Conservation (phyloP, 2,113 vertebrate species). For the Scytalopus superciliaris region DNA sequence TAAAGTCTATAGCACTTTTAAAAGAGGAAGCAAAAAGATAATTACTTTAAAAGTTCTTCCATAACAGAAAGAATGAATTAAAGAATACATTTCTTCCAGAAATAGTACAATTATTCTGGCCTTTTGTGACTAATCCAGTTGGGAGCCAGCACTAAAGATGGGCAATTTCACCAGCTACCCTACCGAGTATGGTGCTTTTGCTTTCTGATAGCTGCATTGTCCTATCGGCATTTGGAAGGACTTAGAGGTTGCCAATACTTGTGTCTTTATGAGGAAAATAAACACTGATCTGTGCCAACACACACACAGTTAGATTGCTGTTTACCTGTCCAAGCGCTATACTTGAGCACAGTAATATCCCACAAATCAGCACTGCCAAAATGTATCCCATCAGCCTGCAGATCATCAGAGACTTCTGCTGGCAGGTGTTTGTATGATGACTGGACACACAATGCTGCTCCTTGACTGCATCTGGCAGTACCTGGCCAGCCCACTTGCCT, state of each 20-base stretch:
- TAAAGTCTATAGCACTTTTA: not conserved
- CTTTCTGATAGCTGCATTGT: not conserved
- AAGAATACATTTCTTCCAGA: not conserved
- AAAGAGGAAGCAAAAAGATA: not conserved
- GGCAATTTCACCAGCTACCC: not conserved
- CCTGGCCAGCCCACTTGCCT: not conserved
- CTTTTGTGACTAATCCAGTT: not conserved
- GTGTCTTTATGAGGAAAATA: not conserved
- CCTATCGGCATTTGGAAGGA: not conserved
- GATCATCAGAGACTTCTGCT: not conserved
- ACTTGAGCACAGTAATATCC: not conserved
- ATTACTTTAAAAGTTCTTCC: not conserved
- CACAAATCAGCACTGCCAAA: not conserved
- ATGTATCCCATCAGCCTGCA: not conserved
- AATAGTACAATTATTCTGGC: not conserved
- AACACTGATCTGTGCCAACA: not conserved
- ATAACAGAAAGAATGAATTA: not conserved
- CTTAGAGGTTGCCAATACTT: not conserved
- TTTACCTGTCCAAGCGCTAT: not conserved
- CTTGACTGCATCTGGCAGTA: not conserved
- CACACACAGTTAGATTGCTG: not conserved
- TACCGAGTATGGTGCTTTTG: not conserved
- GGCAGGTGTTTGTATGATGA: not conserved
- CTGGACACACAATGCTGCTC: fast-evolving
- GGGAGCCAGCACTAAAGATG: not conserved